These are phyloP conservation scores for Ctenoplectra terminalis DNA, from an alignment of 1,140 invertebrate species.

Conservation along the genomic window DNA sequence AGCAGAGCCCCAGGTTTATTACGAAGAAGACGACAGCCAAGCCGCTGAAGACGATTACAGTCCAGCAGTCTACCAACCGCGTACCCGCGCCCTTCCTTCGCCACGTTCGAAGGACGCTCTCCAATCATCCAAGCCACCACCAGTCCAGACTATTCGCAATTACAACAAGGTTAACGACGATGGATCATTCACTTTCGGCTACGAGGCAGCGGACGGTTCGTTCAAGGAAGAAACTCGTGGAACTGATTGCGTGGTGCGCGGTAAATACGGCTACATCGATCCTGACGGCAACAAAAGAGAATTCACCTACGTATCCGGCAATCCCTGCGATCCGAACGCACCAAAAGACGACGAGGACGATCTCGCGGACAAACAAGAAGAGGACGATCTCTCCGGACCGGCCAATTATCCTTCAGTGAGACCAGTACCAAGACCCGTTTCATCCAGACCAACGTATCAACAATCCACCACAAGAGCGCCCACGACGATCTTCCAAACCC, in stretches of 20 bases:
- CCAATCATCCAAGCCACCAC: slow-evolving; percentile 86
- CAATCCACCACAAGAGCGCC: slow-evolving; percentile 84
- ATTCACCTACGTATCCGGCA: slow-evolving; percentile 95
- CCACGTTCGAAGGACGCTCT: slow-evolving; percentile 82
- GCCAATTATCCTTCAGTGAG: slow-evolving; percentile 86
- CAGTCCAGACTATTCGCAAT: slow-evolving; percentile 90
- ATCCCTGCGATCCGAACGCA: slow-evolving; percentile 92
- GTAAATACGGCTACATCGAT: slow-evolving; percentile 95
- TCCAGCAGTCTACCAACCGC: slow-evolving; percentile 77
- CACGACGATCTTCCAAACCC: slow-evolving; percentile 87
- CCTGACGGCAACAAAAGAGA: slow-evolving; percentile 94
- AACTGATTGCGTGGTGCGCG: slow-evolving; percentile 92
- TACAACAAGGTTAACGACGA: slow-evolving; percentile 93
- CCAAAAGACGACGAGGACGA: slow-evolving; percentile 87
- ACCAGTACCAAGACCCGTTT: slow-evolving; percentile 78
- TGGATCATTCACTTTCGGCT: slow-evolving; percentile 94
- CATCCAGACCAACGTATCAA: slow-evolving; percentile 78
- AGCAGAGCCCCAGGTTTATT: slow-evolving; percentile 76
- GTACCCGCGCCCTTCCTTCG: slow-evolving; percentile 76
- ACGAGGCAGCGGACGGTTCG: slow-evolving; percentile 94
- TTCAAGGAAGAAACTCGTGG: slow-evolving; percentile 95
- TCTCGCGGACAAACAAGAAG: slow-evolving; percentile 82
- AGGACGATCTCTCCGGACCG: slow-evolving; percentile 85
- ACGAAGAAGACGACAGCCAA: slow-evolving; percentile 77
- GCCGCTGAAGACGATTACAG: slow-evolving; percentile 73